Conservation (phyloP, 2,797 vertebrate species). For the Trichosurus vulpecula region DNA sequence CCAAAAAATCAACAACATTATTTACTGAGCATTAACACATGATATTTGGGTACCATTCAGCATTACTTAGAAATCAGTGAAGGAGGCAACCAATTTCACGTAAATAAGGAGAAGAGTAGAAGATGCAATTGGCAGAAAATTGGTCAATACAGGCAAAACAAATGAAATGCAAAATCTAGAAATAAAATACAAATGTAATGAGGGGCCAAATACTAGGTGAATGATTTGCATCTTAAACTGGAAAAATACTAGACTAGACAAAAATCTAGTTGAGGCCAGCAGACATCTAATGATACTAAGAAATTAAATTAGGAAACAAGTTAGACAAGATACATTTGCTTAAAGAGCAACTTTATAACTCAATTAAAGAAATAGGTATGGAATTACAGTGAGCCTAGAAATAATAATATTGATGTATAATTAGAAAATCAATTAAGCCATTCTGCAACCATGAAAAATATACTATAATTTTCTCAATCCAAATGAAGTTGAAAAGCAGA, state of each 20-base stretch:
- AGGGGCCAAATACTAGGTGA: neutral
- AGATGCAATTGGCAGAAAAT: neutral
- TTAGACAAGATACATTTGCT: neutral
- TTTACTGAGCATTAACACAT: neutral
- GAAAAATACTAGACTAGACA: neutral
- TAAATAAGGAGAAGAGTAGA: neutral
- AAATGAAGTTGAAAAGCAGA: neutral
- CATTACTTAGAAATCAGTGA: neutral
- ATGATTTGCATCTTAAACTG: neutral
- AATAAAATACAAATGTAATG: neutral
- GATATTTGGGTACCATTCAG: neutral
- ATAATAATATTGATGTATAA: neutral
- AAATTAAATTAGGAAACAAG: neutral
- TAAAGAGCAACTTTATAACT: neutral
- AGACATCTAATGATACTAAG: neutral
- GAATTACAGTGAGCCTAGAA: neutral
- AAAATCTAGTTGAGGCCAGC: constrained; percentile 3
- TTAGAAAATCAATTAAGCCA: neutral
- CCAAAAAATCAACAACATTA: neutral
- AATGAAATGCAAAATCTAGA: neutral
- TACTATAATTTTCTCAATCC: neutral
- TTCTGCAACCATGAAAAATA: neutral
- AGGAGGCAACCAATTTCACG: neutral
- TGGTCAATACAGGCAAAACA: neutral
- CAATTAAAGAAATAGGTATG: constrained; percentile 31